Evolutionary conservation across 2,888 invertebrate genomes (phyloP).

Genomic region (Drosophila nigritarsus): DNA sequence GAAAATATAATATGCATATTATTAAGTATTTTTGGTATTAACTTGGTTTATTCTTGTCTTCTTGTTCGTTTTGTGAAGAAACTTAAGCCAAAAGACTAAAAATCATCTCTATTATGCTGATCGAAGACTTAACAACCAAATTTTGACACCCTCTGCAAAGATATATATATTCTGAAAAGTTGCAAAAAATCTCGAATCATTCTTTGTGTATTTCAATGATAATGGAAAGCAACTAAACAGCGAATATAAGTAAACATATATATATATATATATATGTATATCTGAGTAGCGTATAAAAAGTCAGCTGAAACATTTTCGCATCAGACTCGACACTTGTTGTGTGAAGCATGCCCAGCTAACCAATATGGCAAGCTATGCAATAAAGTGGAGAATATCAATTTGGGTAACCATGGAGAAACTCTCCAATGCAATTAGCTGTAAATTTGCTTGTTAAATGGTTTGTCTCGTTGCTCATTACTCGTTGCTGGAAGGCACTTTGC

Average conservation of each 20-base stretch:
- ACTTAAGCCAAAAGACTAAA: too few species aligned
- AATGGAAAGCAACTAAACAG: too few species aligned
- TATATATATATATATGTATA: not conserved
- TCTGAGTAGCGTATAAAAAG: not conserved
- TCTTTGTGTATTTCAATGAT: too few species aligned
- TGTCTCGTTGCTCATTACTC: not conserved
- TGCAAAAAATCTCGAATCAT: too few species aligned
- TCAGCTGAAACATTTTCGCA: not conserved
- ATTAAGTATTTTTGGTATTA: not conserved
- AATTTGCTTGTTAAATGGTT: not conserved
- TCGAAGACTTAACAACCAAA: not conserved
- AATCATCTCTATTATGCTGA: not conserved
- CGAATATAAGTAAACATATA: not conserved
- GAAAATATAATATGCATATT: not conserved
- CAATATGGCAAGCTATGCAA: not conserved
- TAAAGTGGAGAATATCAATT: not conserved
- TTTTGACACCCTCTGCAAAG: too few species aligned
- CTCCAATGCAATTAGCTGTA: not conserved
- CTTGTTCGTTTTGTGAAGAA: too few species aligned
- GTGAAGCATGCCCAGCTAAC: not conserved
- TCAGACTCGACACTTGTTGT: not conserved
- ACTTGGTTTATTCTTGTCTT: too few species aligned
- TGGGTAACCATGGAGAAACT: not conserved
- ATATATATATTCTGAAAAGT: too few species aligned
- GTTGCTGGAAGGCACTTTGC: not conserved